Conservation (phyloP, 2,113 vertebrate species). For the Monopterus albus region DNA sequence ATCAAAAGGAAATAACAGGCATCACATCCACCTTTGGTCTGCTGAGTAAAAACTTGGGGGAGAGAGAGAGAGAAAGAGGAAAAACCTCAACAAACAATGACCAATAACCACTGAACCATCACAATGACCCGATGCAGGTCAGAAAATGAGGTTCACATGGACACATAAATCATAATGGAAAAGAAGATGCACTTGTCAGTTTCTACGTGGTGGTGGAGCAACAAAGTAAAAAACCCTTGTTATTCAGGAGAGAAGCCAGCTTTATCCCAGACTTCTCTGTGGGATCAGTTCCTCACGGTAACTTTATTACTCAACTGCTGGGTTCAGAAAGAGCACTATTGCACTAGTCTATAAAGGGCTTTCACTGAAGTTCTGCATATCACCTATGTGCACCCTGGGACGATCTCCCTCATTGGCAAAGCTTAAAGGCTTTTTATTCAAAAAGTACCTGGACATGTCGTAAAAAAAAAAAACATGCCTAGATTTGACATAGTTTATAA, state of each 20-base stretch:
- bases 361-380: conserved; percentile 24
- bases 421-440: conserved; percentile 24
- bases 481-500: conserved; percentile 6
- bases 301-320: conserved; percentile 47
- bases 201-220: neutral
- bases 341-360: conserved; percentile 41
- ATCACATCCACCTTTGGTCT: conserved; percentile 41
- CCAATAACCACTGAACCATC: conserved; percentile 16
- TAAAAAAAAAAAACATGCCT: conserved; percentile 9
- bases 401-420: neutral
- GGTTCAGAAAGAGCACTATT: conserved; percentile 33
- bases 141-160: conserved; percentile 28
- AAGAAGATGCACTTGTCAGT: conserved; percentile 2
- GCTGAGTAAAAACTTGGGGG: conserved; percentile 15
- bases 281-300: conserved; percentile 42
- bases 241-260: conserved; percentile 2
- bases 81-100: neutral
- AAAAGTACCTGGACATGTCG: conserved; percentile 8
- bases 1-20: conserved; percentile 57
- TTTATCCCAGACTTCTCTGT: conserved; percentile 36
- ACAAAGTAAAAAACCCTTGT: neutral
- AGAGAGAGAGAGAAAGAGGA: neutral
- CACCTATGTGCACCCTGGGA: neutral
- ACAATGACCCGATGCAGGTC: conserved; percentile 23
- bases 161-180: conserved; percentile 18